A percentile compares a stretch with the other conserved stretches of the same genome.
Conservation (phyloP, 2,797 vertebrate genomes). For the Falco biarmicus region DNA sequence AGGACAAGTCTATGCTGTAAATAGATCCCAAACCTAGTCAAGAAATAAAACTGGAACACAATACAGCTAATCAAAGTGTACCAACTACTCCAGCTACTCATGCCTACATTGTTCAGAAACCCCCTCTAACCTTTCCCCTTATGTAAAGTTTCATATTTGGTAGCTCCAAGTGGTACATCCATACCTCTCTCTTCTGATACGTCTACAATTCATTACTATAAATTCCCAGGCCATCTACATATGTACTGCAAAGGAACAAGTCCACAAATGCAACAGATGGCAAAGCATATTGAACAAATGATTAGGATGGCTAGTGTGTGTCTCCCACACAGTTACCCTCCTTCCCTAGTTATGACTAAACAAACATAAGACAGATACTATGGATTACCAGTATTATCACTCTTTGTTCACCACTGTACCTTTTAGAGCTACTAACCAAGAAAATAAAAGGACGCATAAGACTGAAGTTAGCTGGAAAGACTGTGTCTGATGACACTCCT, state of each 20-base stretch:
- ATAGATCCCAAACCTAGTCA: background rate
- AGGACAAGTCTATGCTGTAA: background rate
- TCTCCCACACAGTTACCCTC: constrained; percentile 36
- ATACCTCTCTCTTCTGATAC: background rate
- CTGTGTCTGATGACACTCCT: background rate
- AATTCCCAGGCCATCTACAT: background rate
- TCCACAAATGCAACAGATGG: constrained; percentile 46
- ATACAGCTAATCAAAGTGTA: background rate
- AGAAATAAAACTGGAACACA: background rate
- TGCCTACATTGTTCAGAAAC: background rate
- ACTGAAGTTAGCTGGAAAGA: background rate
- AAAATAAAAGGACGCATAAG: background rate
- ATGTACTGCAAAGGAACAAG: background rate
- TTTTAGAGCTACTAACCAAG: background rate
- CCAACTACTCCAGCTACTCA: background rate
- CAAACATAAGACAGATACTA: constrained; percentile 39
- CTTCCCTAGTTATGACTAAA: constrained; percentile 39
- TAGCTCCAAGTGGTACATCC: background rate
- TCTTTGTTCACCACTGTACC: background rate
- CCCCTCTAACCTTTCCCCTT: background rate
- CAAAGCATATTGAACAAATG: constrained; percentile 48
- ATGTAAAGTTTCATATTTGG: background rate
- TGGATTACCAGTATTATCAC: background rate
- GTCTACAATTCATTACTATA: background rate
- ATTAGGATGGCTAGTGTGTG: constrained; percentile 33